Conservation (phyloP, 2,888 invertebrate species). For the Leucoma salicis region DNA sequence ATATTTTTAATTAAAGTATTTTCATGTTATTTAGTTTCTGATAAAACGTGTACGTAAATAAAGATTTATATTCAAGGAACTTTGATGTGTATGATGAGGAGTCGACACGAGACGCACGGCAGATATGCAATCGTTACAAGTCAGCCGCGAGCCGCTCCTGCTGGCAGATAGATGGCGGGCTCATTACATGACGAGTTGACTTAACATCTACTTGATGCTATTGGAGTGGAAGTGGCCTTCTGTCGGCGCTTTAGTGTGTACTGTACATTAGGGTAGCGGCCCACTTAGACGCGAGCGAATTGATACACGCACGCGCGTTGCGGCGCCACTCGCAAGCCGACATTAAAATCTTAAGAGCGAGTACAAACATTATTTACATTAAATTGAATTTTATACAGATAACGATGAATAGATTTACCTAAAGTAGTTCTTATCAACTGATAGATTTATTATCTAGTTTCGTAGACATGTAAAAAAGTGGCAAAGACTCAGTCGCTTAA, state of each 20-base stretch:
- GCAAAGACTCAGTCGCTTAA: conserved; percentile 78
- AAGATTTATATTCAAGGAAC: no score
- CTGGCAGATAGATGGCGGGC: no score
- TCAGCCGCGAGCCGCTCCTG: no score
- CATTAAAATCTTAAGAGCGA: conserved; percentile 51
- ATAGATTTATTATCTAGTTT: conserved; percentile 52
- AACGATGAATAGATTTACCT: conserved; percentile 54
- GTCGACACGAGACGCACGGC: no score
- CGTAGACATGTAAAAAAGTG: conserved; percentile 80
- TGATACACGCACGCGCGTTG: conserved; percentile 5
- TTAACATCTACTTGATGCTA: background rate
- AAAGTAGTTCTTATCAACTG: conserved; percentile 32
- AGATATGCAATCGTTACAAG: background rate
- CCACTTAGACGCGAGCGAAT: conserved; percentile 1
- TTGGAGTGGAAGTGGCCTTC: conserved; percentile 12
- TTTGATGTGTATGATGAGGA: background rate
- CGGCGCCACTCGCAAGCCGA: conserved; percentile 30
- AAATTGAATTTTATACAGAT: conserved; percentile 53
- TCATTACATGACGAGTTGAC: background rate
- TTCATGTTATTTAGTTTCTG: no score
- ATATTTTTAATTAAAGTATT: no score
- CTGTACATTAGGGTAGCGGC: conserved; percentile 12
- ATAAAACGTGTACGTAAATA: no score
- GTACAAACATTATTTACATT: conserved; percentile 71
- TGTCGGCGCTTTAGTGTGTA: background rate